Evolutionary conservation across 2,888 invertebrate genomes (phyloP), one percentile per base, ranked within the genome.

Genomic region (Allacma fusca): DNA sequence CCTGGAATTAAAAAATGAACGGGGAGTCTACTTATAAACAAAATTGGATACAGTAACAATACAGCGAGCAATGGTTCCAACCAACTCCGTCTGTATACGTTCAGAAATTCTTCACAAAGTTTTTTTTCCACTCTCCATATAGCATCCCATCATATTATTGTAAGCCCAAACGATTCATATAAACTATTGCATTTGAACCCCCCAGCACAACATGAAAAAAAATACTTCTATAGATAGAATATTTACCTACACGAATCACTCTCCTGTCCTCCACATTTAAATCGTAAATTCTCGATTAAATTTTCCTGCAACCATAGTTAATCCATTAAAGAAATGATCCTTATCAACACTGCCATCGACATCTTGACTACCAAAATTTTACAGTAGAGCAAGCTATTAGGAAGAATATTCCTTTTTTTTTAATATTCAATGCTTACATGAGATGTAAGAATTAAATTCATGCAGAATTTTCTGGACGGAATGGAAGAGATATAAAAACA

Each of bases 1-100:
- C 34, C 73, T 57, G 40, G 64, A 70, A 59, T 73, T 62, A 73
- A 73, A 73, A 73, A 34, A 62, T 43, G 68, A 64, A 75, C 50
- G 50, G 50, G 50, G 50, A 50, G 50, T 50, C 50, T 50, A 50
- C 50, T 50, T 50, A 50, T 50, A 50, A 50, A 50, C 50, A 50
- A 50, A 50, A 50, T 50, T 50, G 50, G 50, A 50, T 50, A 50
- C 50, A 50, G 50, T 50, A 50, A 50, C 50, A 50, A 50, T 50
- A 50, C 50, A 50, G n/a, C 50, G 50, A 50, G 50, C 50, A 34
- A 34, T 34, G 50, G 4, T 50, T 50, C 50, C 50, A 50, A 50
- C 50, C 50, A 12, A 50, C 50, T 13, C 50, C 19, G 50, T 19
- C 50, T 50, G 16, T 50, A 50, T 16, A n/a, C 50, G 19, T 1